A percentile compares a stretch with the other conserved stretches of the same genome.
Evolutionary conservation across 35 echinoderm and acorn worm species (phyloP).

Genomic region (Ptychodera flava): DNA sequence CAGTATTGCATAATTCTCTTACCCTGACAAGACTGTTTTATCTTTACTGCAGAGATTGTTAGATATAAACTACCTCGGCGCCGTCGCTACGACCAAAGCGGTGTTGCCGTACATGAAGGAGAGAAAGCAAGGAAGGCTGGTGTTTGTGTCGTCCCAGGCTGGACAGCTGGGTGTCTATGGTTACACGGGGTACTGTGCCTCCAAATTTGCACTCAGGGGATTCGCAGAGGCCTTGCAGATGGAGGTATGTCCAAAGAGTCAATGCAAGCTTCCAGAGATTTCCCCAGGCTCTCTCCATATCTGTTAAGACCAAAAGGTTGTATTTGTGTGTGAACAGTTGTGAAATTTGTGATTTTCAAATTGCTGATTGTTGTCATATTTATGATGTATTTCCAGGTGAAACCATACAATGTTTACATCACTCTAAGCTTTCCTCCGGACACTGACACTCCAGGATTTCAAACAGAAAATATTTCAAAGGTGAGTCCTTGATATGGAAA

Average conservation of each 20-base stretch:
- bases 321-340: not conserved
- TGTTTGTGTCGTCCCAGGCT: conserved; percentile 85
- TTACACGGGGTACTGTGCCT: conserved; percentile 64
- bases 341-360: not conserved
- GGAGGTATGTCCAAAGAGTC: conserved; percentile 91
- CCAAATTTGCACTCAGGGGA: conserved; percentile 88
- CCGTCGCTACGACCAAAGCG: conserved; percentile 65
- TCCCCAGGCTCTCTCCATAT: not conserved
- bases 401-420: conserved; percentile 90
- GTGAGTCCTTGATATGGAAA: conserved; percentile 33
- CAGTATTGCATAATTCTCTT: not conserved
- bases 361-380: conserved; percentile 12
- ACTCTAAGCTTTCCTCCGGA: conserved; percentile 90
- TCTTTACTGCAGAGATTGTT: conserved; percentile 53
- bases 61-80: conserved; percentile 70
- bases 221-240: conserved; percentile 90
- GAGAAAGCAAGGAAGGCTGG: conserved; percentile 54
- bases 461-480: conserved; percentile 56
- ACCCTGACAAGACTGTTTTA: not conserved
- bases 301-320: too few species aligned
- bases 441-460: conserved; percentile 67
- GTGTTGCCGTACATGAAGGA: conserved; percentile 84
- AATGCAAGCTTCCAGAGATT: not conserved
- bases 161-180: conserved; percentile 76
- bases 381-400: too few species aligned